These are phyloP conservation scores for Rhingia campestris DNA, from an alignment of 2,888 invertebrate genomes.

Conservation along the genomic window DNA sequence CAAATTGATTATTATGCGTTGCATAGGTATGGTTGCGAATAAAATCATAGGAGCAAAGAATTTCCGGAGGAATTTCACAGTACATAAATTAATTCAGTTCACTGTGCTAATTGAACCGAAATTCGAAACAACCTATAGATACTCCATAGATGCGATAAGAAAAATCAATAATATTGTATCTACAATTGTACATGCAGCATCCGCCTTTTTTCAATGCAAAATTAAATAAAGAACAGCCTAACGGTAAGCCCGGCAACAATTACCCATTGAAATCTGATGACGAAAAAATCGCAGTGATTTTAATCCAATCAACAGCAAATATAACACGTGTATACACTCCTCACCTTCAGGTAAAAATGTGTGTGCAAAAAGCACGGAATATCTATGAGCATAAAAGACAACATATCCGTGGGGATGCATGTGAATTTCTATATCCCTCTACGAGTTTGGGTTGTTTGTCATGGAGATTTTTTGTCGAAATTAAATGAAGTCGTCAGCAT, in stretches of 20 bases:
- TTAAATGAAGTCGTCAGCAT: slow-evolving; percentile 65
- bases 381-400: slow-evolving; percentile 19
- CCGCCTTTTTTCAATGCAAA: not conserved
- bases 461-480: slow-evolving; percentile 32
- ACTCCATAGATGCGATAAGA: not conserved
- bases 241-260: slow-evolving; percentile 44
- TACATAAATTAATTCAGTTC: slow-evolving; percentile 68
- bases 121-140: not conserved
- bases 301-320: slow-evolving; percentile 58
- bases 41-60: slow-evolving; percentile 55
- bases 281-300: slow-evolving; percentile 37
- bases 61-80: slow-evolving; percentile 59
- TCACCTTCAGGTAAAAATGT: slow-evolving; percentile 15
- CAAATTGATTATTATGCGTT: slow-evolving; percentile 56
- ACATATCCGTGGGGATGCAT: not conserved
- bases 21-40: slow-evolving; percentile 21
- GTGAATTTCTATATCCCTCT: slow-evolving; percentile 6
- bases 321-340: slow-evolving; percentile 22
- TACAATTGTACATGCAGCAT: not conserved
- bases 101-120: slow-evolving; percentile 59
- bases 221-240: slow-evolving; percentile 18
- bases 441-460: slow-evolving; percentile 27
- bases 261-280: slow-evolving; percentile 25
- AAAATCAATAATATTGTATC: slow-evolving; percentile 1
- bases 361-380: not conserved